Evolutionary conservation across 2,113 vertebrate genomes (phyloP).

Genomic region (Pterocles burchelli): DNA sequence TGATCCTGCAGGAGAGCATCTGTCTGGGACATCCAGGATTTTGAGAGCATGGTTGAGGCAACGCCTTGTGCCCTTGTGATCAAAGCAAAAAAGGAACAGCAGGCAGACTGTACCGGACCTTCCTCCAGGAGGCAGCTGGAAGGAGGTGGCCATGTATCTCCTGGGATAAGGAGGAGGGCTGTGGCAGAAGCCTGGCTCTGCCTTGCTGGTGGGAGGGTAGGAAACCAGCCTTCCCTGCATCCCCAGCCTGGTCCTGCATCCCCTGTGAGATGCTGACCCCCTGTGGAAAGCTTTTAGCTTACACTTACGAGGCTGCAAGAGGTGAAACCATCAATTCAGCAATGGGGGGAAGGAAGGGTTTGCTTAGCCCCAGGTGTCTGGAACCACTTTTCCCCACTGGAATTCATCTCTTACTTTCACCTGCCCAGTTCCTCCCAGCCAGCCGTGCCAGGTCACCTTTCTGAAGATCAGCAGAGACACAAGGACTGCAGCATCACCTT

Average conservation of each 20-base stretch:
- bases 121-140: background rate
- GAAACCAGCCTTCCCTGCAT: background rate
- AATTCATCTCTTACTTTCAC: background rate
- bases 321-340: background rate
- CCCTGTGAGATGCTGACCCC: conserved; percentile 18
- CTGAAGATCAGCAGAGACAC: background rate
- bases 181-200: background rate
- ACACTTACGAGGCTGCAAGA: background rate
- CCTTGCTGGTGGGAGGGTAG: background rate
- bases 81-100: background rate
- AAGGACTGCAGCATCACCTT: background rate
- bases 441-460: background rate
- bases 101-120: background rate
- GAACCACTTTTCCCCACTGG: background rate
- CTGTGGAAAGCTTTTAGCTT: conserved; percentile 25
- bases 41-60: background rate
- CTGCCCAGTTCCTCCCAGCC: background rate
- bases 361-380: too few relatives aligned
- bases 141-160: background rate
- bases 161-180: background rate
- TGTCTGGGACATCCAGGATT: background rate
- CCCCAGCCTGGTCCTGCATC: background rate
- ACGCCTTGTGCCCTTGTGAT: background rate
- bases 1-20: background rate
- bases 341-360: background rate